Evolutionary conservation across 2,888 invertebrate species (phyloP).

Genomic region (Coleophora flavipennella): DNA sequence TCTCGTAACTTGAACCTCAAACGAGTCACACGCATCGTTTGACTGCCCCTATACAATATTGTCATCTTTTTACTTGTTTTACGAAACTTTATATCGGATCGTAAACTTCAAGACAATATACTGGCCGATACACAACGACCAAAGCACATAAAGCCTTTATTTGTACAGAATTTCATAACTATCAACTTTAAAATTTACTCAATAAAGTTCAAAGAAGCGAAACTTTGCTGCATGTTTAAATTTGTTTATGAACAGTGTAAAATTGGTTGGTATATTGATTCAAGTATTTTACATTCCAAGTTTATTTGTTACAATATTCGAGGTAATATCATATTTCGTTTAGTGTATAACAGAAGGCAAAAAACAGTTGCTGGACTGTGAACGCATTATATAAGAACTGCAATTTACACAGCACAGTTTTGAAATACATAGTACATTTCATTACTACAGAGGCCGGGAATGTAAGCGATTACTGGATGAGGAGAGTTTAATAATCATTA

Average conservation of each 20-base stretch:
- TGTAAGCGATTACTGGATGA: too few species aligned
- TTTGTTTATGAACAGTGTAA: constrained; percentile 28
- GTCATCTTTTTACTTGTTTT: constrained; percentile 34
- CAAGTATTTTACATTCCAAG: constrained; percentile 37
- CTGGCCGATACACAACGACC: constrained; percentile 26
- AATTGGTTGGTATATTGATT: constrained; percentile 46
- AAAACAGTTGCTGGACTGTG: too few species aligned
- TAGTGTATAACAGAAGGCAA: too few species aligned
- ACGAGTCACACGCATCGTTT: background rate
- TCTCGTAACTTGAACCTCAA: background rate
- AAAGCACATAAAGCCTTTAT: constrained; percentile 10
- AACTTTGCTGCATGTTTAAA: background rate
- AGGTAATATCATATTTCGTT: constrained; percentile 14
- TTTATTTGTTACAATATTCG: constrained; percentile 46
- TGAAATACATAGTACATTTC: too few species aligned
- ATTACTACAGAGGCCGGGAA: too few species aligned
- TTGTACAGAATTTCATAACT: constrained; percentile 4
- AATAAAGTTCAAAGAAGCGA: constrained; percentile 4
- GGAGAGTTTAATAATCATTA: too few species aligned
- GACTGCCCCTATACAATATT: constrained; percentile 22
- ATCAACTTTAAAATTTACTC: constrained; percentile 12
- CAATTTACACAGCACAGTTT: too few species aligned
- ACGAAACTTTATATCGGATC: constrained; percentile 44
- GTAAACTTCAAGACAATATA: constrained; percentile 51
- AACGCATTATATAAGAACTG: too few species aligned